Evolutionary conservation across 2,797 vertebrate genomes (phyloP).

Genomic region (Mormyrus proboscirostris): DNA sequence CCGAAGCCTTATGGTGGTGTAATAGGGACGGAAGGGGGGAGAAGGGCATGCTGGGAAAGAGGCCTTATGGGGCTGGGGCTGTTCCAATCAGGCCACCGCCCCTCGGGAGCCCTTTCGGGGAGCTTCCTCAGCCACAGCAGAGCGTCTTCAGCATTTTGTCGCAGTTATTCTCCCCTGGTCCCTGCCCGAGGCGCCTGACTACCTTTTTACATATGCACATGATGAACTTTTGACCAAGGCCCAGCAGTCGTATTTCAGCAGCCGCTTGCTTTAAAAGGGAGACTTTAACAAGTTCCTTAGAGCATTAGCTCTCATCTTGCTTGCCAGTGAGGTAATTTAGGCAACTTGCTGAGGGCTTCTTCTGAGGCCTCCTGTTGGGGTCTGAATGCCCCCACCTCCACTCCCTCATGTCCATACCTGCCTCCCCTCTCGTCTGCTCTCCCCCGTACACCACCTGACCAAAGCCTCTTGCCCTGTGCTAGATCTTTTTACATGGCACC

Average conservation of each 20-base stretch:
- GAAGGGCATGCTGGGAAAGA: conserved; percentile 21
- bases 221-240: conserved; percentile 92
- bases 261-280: conserved; percentile 59
- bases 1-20: background rate
- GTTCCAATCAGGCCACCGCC: conserved; percentile 68
- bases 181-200: conserved; percentile 86
- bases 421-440: conserved; percentile 48
- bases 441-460: conserved; percentile 71
- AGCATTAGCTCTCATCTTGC: conserved; percentile 75
- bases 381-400: conserved; percentile 40
- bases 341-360: conserved; percentile 77
- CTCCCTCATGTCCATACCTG: conserved; percentile 32
- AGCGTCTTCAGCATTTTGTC: conserved; percentile 80
- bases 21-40: background rate
- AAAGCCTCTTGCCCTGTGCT: conserved; percentile 77
- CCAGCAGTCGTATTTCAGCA: conserved; percentile 81
- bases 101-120: conserved; percentile 49
- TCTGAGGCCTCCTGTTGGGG: conserved; percentile 70
- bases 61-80: conserved; percentile 3
- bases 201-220: conserved; percentile 98
- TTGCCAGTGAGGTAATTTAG: conserved; percentile 79
- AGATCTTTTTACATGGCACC: conserved; percentile 85
- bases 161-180: conserved; percentile 93
- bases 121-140: conserved; percentile 59
- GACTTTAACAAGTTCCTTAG: conserved; percentile 94